Base-by-base conservation (phyloP, 1,140 invertebrate species). In the Drosophila tropicalis region DNA sequence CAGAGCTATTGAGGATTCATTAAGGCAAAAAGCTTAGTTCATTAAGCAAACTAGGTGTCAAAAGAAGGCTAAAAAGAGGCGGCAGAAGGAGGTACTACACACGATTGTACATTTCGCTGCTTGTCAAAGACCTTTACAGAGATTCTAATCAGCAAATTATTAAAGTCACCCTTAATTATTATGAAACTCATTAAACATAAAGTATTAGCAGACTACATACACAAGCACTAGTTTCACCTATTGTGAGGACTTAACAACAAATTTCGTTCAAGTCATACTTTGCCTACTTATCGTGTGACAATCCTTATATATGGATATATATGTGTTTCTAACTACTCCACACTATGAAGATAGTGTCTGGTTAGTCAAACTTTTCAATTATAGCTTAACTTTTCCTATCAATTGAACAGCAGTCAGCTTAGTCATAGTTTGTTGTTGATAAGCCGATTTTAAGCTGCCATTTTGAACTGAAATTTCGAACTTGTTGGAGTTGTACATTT, bases 321-420 rank as follows among this genome's bases (percentile, higher is more conserved):
- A n/a, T n/a, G n/a, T n/a, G n/a, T n/a, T n/a, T n/a, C 7, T 0
- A 36, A 36, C 1, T 36, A 40, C 39, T 0, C 0, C 25, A 29
- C 25, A 29, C 29, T 29, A 5, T 29, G 6, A 29, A 29, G 29
- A 29, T 29, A 29, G 29, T 29, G 29, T 29, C 29, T 29, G 5
- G 5, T 29, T 29, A 5, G 29, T 29, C 29, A 29, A 29, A 29
- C 15, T 47, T 22, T 12, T 39, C 7, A 22, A 51, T 51, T 22
- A 22, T 12, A 12, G 7, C 19, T 51, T 22, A 3, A 51, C 44
- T 51, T 22, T 19, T 22, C 15, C 19, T 51, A 4, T 51, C 44
- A 51, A 51, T 51, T 51, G 19, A 51, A 51, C 44, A 51, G 44
- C 19, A 51, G 17, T 22, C 17, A 51, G 44, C 44, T 51, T 22